Conservation (phyloP, 2,888 invertebrate species). For the Ectemnius continuus region DNA sequence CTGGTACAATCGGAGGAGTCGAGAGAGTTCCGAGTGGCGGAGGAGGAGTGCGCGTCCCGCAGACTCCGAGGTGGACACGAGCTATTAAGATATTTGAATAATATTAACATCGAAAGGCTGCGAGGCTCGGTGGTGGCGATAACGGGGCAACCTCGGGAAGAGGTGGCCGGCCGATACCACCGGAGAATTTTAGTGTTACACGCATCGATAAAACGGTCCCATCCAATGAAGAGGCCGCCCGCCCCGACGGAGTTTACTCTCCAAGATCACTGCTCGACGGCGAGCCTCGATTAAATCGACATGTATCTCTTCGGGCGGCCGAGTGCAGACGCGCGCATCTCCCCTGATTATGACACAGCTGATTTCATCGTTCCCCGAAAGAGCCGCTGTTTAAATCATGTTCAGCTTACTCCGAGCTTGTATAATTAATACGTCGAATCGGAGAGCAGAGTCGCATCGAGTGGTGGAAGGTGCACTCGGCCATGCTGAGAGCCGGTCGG, state of each 20-base stretch:
- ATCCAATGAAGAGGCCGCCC: constrained; percentile 31
- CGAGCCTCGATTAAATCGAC: no score
- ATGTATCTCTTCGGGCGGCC: constrained; percentile 1
- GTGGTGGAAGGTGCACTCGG: constrained; percentile 14
- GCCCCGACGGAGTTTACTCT: constrained; percentile 15
- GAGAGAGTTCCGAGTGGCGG: constrained; percentile 18
- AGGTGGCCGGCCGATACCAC: constrained; percentile 37
- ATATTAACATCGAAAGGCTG: constrained; percentile 57
- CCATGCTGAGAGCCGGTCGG: background rate
- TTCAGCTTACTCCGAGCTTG: constrained; percentile 32
- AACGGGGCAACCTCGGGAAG: constrained; percentile 40
- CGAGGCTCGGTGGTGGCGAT: constrained; percentile 48
- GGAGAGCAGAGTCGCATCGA: constrained; percentile 16
- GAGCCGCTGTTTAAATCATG: constrained; percentile 17
- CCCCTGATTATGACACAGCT: constrained; percentile 40
- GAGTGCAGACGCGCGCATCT: constrained; percentile 37
- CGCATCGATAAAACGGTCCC: constrained; percentile 50
- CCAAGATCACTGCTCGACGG: constrained; percentile 19
- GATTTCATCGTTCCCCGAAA: constrained; percentile 46
- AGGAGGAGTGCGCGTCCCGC: constrained; percentile 11
- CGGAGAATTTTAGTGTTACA: constrained; percentile 54
- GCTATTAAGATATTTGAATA: constrained; percentile 69
- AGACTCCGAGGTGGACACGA: constrained; percentile 37
- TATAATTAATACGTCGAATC: constrained; percentile 34
- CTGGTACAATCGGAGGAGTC: constrained; percentile 38